Base-by-base conservation (phyloP, 2,888 invertebrate species). In the Tinea pellionella region DNA sequence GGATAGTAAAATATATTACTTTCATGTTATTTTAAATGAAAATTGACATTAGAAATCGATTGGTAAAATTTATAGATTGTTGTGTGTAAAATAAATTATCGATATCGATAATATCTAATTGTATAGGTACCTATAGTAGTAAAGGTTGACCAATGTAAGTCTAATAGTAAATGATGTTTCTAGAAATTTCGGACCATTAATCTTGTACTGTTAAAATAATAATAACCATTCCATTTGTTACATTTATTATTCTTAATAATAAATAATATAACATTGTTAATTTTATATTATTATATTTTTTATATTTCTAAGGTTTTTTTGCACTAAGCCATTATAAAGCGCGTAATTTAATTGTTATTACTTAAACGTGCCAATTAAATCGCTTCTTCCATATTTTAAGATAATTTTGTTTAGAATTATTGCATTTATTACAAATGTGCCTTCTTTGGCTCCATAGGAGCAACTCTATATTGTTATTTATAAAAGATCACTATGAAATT, bases 211-310 rank as follows among this genome's bases (percentile, higher is more conserved):
- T 9, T 47, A 15, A 15, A 79, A 78, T 80, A n/a, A n/a, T 75
- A 76, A 64, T 59, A 67, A 66, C 67, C 73, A 78, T 82, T 81
- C 78, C 81, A 71, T 64, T 43, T 19, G 18, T 43, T 24, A 29
- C 30, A 37, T 32, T 59, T 12, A 32, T 41, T 41, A 37, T 59
- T 18, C 12, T 56, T 56, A n/a, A n/a, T n/a, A n/a, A n/a, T 11
- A 29, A 9, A 24, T 29, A 61, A 59, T 59, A 59, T 62, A 51
- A 30, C 32, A 55, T 42, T 53, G 59, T 61, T 60, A 12, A 30
- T 37, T 57, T 12, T 24, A 13, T 29, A 32, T 58, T 42, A 30
- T 43, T 6, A 6, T 12, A 37, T 37, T 6, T 37, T 37, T 6
- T 37, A 9, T 37, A 2, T 37, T 6, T 37, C 2, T 37, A 37